Evolutionary conservation across 1,140 invertebrate genomes (phyloP).

Genomic region (Gryllus bimaculatus): DNA sequence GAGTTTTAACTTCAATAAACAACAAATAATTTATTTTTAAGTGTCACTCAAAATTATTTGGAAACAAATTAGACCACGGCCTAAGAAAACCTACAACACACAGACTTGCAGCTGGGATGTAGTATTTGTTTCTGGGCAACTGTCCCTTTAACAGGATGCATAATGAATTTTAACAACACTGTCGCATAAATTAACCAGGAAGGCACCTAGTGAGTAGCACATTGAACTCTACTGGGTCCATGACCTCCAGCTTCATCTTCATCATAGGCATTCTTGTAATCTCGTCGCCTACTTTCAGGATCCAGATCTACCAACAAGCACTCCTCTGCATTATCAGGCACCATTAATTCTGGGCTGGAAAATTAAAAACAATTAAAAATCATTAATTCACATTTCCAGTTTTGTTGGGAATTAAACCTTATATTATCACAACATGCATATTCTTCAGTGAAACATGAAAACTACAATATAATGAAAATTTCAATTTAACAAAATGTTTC

Average conservation of each 20-base stretch:
- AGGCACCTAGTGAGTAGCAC: conserved; percentile 66
- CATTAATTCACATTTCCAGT: neutral
- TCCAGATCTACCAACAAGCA: conserved; percentile 62
- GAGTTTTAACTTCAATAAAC: no score
- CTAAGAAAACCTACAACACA: neutral
- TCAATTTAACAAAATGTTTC: no score
- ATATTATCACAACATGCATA: no score
- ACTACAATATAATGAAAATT: no score
- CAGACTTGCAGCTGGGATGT: neutral
- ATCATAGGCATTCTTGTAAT: conserved; percentile 52
- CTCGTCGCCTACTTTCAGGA: conserved; percentile 47
- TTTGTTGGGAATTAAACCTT: no score
- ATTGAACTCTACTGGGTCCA: conserved; percentile 68
- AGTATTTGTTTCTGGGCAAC: neutral
- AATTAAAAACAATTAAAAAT: conserved; percentile 13
- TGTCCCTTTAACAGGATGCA: neutral
- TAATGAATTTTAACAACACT: neutral
- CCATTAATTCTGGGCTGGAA: conserved; percentile 54
- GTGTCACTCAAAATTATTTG: no score
- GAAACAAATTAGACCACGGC: neutral
- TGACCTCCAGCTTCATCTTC: conserved; percentile 61
- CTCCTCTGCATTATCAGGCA: conserved; percentile 79
- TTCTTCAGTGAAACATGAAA: no score
- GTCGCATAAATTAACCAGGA: neutral
- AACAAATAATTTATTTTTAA: no score